Percentiles rank a stretch among this genome's conserved stretches.
These are phyloP conservation scores for Onychomys arenicola DNA, from an alignment of 2,797 vertebrate genomes.

Conservation along the genomic window DNA sequence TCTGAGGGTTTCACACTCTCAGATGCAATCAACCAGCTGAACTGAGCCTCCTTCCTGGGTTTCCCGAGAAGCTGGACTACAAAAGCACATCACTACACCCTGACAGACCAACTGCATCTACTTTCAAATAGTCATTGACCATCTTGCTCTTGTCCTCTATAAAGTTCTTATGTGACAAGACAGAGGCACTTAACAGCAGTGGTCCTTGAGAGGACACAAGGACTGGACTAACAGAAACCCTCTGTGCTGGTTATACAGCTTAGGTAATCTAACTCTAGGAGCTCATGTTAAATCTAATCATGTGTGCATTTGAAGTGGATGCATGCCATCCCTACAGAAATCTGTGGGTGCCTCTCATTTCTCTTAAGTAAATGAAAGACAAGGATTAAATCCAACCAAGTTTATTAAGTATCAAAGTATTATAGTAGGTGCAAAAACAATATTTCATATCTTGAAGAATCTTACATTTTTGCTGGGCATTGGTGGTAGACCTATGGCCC, in stretches of 20 bases:
- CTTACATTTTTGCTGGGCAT: neutral
- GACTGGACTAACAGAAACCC: slow-evolving; percentile 47
- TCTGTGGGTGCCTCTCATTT: neutral
- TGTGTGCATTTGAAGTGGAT: slow-evolving; percentile 48
- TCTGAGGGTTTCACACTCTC: neutral
- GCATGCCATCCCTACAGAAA: slow-evolving; percentile 20
- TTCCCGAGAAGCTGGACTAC: neutral
- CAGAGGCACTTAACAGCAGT: slow-evolving; percentile 30
- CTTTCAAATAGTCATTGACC: neutral
- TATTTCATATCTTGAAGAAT: slow-evolving; percentile 30
- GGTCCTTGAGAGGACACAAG: neutral
- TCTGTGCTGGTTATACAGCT: neutral
- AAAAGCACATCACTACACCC: neutral
- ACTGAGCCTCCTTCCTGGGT: neutral
- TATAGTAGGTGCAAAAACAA: neutral
- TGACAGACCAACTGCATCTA: neutral
- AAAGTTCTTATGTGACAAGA: slow-evolving; percentile 11
- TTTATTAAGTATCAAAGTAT: slow-evolving; percentile 14
- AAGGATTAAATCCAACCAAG: neutral
- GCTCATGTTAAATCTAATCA: slow-evolving; percentile 24
- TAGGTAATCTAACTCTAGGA: slow-evolving; percentile 39
- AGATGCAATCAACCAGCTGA: neutral
- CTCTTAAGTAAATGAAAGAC: slow-evolving; percentile 59
- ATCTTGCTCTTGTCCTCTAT: slow-evolving; percentile 27
- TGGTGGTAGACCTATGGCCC: neutral